phyloP scores from a whole-genome alignment of 2,113 vertebrate genomes.

The Rhagologus leucostigma region DNA sequence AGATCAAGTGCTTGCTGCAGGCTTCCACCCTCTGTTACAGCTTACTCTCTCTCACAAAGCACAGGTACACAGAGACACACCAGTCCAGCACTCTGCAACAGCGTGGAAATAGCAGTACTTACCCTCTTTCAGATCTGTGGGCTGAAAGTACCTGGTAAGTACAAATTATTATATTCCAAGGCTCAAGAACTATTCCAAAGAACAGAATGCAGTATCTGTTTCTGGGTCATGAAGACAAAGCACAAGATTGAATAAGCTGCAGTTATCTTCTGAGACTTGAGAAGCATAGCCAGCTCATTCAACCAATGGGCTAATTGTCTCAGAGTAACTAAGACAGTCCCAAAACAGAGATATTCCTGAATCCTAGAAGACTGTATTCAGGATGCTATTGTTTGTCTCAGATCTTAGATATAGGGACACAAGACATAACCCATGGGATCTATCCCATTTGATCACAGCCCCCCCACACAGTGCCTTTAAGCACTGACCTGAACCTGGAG shows the following conservation, averaged over 20 bases:
- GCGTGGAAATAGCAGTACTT: not conserved
- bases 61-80: not conserved
- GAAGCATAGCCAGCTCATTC: not conserved
- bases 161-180: not conserved
- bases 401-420: not conserved
- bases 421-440: not conserved
- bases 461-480: not conserved
- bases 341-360: not conserved
- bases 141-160: not conserved
- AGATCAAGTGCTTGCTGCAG: not conserved
- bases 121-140: not conserved
- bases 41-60: not conserved
- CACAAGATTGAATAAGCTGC: not conserved
- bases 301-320: not conserved
- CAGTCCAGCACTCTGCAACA: not conserved
- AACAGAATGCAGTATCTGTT: not conserved
- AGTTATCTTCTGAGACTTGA: not conserved
- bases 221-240: not conserved
- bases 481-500: not conserved
- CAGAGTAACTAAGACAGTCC: not conserved
- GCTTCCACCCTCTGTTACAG: not conserved
- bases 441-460: accelerated
- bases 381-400: not conserved
- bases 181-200: not conserved
- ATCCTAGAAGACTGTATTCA: not conserved